Percentiles rank a stretch among this genome's conserved stretches.
Conservation (phyloP, 2,888 invertebrate species). For the Erpobdella octoculata region DNA sequence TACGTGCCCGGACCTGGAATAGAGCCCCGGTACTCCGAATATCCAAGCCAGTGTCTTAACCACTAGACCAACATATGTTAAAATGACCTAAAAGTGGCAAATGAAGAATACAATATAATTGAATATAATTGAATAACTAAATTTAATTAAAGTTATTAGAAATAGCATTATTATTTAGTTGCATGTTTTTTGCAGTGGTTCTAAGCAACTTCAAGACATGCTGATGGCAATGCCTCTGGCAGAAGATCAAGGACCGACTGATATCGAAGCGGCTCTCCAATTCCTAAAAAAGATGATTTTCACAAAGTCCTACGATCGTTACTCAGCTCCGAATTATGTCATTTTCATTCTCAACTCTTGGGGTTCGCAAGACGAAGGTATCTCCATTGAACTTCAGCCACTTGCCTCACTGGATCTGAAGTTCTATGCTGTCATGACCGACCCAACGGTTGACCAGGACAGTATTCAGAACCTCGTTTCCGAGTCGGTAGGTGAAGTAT, state of each 20-base stretch:
- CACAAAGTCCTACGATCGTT: background rate
- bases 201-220: background rate
- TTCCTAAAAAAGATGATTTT: conserved; percentile 1
- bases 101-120: too few species aligned
- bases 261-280: background rate
- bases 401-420: background rate
- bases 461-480: background rate
- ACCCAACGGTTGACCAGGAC: background rate
- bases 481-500: background rate
- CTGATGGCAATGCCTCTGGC: background rate
- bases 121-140: too few species aligned
- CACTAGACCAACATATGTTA: too few species aligned
- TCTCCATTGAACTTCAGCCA: background rate
- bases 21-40: too few species aligned
- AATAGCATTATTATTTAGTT: too few species aligned
- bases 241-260: background rate
- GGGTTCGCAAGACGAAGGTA: background rate
- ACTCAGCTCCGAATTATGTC: background rate
- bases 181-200: background rate
- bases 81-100: too few species aligned
- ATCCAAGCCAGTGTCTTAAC: too few species aligned
- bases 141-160: too few species aligned
- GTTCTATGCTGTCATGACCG: background rate
- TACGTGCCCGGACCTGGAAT: too few species aligned
- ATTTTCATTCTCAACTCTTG: conserved; percentile 17